Evolutionary conservation across 1,140 invertebrate genomes (phyloP).

Genomic region (Drosophila aff.): DNA sequence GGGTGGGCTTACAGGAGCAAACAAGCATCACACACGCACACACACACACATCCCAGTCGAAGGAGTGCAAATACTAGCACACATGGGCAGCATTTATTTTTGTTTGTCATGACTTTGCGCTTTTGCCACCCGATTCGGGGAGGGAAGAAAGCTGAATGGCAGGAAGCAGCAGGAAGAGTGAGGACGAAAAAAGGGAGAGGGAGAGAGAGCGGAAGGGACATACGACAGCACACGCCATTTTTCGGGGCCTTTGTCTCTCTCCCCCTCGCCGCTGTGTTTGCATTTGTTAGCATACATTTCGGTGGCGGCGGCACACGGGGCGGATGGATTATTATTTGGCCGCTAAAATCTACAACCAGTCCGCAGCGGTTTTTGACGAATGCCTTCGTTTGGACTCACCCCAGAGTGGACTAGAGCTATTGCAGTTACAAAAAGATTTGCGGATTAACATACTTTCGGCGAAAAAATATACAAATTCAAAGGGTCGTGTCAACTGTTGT

Average conservation of each 20-base stretch:
- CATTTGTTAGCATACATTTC: constrained; percentile 58
- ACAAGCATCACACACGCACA: constrained; percentile 53
- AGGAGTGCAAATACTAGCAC: constrained; percentile 46
- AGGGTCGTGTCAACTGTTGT: background rate
- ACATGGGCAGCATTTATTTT: constrained; percentile 27
- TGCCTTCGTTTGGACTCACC: background rate
- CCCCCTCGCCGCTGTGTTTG: constrained; percentile 22
- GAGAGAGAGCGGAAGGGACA: constrained; percentile 7
- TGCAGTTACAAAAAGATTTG: background rate
- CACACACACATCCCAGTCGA: constrained; percentile 3
- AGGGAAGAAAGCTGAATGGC: constrained; percentile 1
- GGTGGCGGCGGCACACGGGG: constrained; percentile 22
- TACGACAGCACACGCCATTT: constrained; percentile 35
- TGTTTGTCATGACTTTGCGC: constrained; percentile 74
- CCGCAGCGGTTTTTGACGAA: constrained; percentile 11
- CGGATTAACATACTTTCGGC: background rate
- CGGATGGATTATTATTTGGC: constrained; percentile 62
- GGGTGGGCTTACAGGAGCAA: constrained; percentile 32
- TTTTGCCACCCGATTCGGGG: constrained; percentile 45
- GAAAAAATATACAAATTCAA: background rate
- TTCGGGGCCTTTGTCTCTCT: constrained; percentile 34
- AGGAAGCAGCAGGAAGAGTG: background rate
- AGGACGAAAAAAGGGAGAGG: background rate
- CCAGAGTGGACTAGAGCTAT: background rate
- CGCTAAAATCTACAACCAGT: constrained; percentile 43